Conservation (phyloP, 2,888 invertebrate species). For the Meteorus cinctellus region DNA sequence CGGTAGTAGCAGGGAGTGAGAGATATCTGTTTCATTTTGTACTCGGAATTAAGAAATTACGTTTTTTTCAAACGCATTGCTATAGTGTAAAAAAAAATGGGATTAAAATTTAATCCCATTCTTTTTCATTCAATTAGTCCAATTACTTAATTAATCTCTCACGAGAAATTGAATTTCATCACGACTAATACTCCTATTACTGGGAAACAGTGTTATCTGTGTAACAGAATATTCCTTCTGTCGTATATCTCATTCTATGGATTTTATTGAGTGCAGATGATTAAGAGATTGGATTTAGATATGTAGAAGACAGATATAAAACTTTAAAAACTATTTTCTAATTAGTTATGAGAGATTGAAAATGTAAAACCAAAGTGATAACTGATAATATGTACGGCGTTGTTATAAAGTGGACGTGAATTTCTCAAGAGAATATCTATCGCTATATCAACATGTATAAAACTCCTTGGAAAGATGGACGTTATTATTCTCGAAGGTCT, state of each 20-base stretch:
- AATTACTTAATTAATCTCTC: background rate
- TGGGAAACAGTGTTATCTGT: background rate
- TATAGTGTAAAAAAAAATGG: conserved; percentile 50
- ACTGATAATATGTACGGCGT: background rate
- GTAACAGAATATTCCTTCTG: background rate
- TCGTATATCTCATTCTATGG: background rate
- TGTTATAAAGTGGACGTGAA: conserved; percentile 9
- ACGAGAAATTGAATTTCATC: background rate
- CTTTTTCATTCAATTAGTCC: conserved; percentile 28
- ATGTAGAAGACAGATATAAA: conserved; percentile 48
- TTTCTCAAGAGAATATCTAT: conserved; percentile 7
- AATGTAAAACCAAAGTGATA: background rate
- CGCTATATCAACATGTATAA: background rate
- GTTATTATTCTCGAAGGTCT: conserved; percentile 50
- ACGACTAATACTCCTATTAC: conserved; percentile 13
- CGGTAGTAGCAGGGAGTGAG: conserved; percentile 19
- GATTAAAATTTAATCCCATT: conserved; percentile 67
- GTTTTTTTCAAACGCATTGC: conserved; percentile 55
- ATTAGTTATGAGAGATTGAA: background rate
- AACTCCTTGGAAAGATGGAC: conserved; percentile 28
- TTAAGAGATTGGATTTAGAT: background rate
- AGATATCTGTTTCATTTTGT: conserved; percentile 54
- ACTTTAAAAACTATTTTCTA: conserved; percentile 34
- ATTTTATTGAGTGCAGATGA: background rate
- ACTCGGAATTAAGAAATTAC: conserved; percentile 62